Base-by-base conservation (phyloP, 2,888 invertebrate genomes). In the Diogma glabrata region DNA sequence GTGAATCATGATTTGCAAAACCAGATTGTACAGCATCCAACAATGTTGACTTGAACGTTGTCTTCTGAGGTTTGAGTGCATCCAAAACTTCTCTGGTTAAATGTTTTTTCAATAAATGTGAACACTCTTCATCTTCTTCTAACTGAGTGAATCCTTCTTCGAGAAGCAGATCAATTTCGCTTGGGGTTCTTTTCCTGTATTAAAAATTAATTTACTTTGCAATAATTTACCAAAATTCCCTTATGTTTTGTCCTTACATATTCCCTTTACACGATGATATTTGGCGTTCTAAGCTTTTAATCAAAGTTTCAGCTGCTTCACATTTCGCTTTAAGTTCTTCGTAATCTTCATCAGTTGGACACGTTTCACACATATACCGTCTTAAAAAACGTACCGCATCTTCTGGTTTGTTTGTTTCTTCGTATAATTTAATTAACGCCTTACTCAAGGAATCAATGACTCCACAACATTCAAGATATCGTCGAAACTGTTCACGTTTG, bases 21-120 rank as follows among this genome's bases (percentile, higher is more conserved):
- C 82, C 82, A 24, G 82, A 79, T 54, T 75, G 76, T 54, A 81
- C 72, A 56, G 78, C 77, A 63, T 82, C 81, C 51, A 75, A 67
- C 14, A 82, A 69, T 49, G 74, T 75, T 10, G 80, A 77, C 45
- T 77, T 77, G 50, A 73, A 64, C 26, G 70, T 62, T 12, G 79
- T 81, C 59, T 73, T 75, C 49, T 71, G 66, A 53, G 61, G 62
- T 68, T 78, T 77, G 51, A 75, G 68, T 49, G 69, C 65, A 58
- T 77, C 75, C 53, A 76, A 67, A n/a, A 77, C 60, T 22, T 74
- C 74, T 52, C 70, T 69, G 22, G 74, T 75, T 43, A 79, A 67
- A 64, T 78, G 72, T 66, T 80, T 79, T 66, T 81, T 81, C 60
- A 84, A 62, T 57, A 83, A 66, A 4, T 80, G 81, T 36, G 71